phyloP scores from a whole-genome alignment of 2,888 invertebrate species.

The Platycheirus rosarum region DNA sequence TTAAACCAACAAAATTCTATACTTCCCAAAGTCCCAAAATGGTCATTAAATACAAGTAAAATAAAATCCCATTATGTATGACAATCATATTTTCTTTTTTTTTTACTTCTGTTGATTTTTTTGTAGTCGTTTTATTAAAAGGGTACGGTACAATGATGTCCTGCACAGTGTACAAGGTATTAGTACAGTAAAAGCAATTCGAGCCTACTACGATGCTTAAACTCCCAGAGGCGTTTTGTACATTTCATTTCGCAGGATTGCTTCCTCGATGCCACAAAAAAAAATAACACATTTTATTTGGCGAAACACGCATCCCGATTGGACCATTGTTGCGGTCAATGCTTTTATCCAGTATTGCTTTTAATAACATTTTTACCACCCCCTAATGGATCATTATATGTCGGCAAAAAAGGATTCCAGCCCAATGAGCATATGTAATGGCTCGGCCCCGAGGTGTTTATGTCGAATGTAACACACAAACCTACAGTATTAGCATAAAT shows the following conservation, averaged over 20 bases:
- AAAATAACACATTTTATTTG: constrained; percentile 72
- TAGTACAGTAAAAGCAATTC: constrained; percentile 12
- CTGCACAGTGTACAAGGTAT: constrained; percentile 36
- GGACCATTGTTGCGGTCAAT: constrained; percentile 67
- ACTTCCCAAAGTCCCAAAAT: constrained; percentile 43
- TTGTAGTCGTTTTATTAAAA: constrained; percentile 54
- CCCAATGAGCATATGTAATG: constrained; percentile 53
- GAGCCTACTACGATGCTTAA: constrained; percentile 24
- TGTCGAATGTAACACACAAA: constrained; percentile 43
- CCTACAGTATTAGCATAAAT: constrained; percentile 58
- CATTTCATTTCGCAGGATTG: constrained; percentile 63
- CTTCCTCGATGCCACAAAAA: constrained; percentile 62
- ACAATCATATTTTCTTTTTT: constrained; percentile 34
- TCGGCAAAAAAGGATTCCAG: constrained; percentile 54
- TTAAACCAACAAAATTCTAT: constrained; percentile 28
- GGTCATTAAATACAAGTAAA: constrained; percentile 49
- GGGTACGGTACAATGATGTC: constrained; percentile 38
- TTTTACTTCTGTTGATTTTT: constrained; percentile 35
- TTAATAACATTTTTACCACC: constrained; percentile 71
- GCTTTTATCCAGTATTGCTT: constrained; percentile 66
- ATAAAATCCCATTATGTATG: constrained; percentile 54
- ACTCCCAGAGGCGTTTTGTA: constrained; percentile 61
- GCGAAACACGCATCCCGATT: constrained; percentile 62
- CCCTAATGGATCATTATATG: constrained; percentile 73
- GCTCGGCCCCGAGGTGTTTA: constrained; percentile 65